These are phyloP conservation scores for Coregonus suidteri DNA, from an alignment of 2,797 vertebrate species.

Conservation along the genomic window DNA sequence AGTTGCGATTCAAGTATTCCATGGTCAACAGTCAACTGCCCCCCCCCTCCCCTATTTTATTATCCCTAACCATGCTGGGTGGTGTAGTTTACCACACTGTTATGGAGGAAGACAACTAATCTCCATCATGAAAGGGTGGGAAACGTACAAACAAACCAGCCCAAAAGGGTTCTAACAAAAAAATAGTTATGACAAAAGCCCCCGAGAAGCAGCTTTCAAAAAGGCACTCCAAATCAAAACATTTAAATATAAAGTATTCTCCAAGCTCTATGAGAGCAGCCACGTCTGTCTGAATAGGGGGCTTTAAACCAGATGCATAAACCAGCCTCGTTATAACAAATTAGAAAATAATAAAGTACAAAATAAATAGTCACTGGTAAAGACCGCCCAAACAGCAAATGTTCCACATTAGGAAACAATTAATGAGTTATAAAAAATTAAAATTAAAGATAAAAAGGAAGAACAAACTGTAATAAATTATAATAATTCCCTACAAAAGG, in stretches of 20 bases:
- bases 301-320: conserved; percentile 82
- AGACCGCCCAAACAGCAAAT: conserved; percentile 82
- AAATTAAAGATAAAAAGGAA: conserved; percentile 77
- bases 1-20: conserved; percentile 86
- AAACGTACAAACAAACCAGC: conserved; percentile 54
- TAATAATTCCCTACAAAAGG: conserved; percentile 75
- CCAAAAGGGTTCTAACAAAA: conserved; percentile 50
- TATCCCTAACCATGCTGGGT: conserved; percentile 51
- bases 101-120: conserved; percentile 58
- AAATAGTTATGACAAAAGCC: conserved; percentile 76
- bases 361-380: conserved; percentile 83
- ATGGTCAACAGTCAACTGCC: conserved; percentile 71
- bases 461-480: conserved; percentile 80
- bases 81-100: conserved; percentile 55
- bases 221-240: conserved; percentile 99
- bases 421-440: conserved; percentile 72
- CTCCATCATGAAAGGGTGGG: conserved; percentile 59
- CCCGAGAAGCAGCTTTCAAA: conserved; percentile 94
- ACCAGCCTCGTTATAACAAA: conserved; percentile 78
- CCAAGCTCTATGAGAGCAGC: conserved; percentile 94
- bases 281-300: conserved; percentile 81
- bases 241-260: conserved; percentile 69
- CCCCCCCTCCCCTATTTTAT: conserved; percentile 53
- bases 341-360: conserved; percentile 50
- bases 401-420: conserved; percentile 79